These are phyloP conservation scores for Thymelicus acteon DNA, from an alignment of 2,888 invertebrate genomes.

Conservation along the genomic window DNA sequence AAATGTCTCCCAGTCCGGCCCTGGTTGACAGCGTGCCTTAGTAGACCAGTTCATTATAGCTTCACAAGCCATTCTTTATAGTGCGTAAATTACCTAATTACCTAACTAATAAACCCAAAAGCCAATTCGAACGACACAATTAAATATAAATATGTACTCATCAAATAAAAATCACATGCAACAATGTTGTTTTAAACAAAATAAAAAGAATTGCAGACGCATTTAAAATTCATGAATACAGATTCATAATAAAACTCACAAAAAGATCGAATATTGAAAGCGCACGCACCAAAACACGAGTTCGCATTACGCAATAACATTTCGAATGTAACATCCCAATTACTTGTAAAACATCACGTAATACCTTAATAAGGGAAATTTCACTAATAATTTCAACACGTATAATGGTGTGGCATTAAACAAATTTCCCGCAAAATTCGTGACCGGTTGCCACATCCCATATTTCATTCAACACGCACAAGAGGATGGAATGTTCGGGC, in stretches of 20 bases:
- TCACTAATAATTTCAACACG: conserved; percentile 38
- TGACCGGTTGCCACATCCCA: conserved; percentile 49
- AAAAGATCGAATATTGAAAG: conserved; percentile 9
- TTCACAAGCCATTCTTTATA: too few relatives aligned
- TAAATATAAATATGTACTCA: too few relatives aligned
- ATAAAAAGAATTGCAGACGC: background rate
- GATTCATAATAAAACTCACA: background rate
- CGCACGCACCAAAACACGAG: conserved; percentile 1
- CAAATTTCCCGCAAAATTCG: conserved; percentile 37
- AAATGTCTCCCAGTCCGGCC: conserved; percentile 47
- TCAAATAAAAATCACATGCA: too few relatives aligned
- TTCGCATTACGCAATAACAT: conserved; percentile 15
- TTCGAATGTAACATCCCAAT: conserved; percentile 29
- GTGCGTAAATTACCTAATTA: background rate
- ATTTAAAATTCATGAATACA: background rate
- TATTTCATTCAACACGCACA: conserved; percentile 63
- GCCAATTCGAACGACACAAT: too few relatives aligned
- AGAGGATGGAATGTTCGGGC: conserved; percentile 51
- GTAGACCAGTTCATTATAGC: background rate
- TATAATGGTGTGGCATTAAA: conserved; percentile 37
- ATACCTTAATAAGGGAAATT: conserved; percentile 36
- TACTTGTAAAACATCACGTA: conserved; percentile 37
- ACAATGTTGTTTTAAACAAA: background rate
- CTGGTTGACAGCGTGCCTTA: conserved; percentile 36
- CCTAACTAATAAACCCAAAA: background rate